phyloP scores from a whole-genome alignment of 2,888 invertebrate genomes.

The Aricia artaxerxes region DNA sequence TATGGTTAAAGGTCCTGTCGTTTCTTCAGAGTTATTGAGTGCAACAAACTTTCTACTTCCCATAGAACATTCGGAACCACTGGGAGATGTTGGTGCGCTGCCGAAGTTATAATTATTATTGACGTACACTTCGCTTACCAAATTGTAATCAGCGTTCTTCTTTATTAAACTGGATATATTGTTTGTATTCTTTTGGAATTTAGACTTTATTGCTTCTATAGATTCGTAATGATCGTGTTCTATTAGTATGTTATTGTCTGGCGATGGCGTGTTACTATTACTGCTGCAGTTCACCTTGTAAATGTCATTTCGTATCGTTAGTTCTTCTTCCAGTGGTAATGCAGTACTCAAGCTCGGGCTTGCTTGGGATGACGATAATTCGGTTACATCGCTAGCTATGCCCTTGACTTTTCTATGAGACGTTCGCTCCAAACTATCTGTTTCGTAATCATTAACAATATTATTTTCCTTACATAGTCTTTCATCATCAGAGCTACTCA shows the following conservation, averaged over 20 bases:
- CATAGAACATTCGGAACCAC: constrained; percentile 80
- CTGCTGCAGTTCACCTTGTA: constrained; percentile 83
- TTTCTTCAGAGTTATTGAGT: constrained; percentile 76
- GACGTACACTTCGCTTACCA: constrained; percentile 89
- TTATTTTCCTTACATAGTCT: constrained; percentile 62
- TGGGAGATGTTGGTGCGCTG: constrained; percentile 80
- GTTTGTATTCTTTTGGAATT: constrained; percentile 46
- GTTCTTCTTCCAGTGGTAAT: constrained; percentile 88
- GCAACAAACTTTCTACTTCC: constrained; percentile 80
- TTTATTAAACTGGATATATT: not conserved
- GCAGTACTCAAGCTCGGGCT: constrained; percentile 88
- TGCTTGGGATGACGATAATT: constrained; percentile 84
- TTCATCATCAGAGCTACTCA: constrained; percentile 71
- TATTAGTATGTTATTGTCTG: constrained; percentile 57
- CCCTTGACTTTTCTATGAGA: constrained; percentile 74
- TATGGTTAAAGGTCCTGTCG: constrained; percentile 90
- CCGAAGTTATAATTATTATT: constrained; percentile 86
- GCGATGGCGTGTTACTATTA: constrained; percentile 74
- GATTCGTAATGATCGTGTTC: constrained; percentile 72
- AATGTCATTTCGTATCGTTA: constrained; percentile 88
- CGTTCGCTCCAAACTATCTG: constrained; percentile 86
- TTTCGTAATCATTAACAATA: constrained; percentile 84
- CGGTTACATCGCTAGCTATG: constrained; percentile 83
- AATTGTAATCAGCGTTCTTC: constrained; percentile 80
- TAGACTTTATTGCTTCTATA: constrained; percentile 52